Evolutionary conservation across 2,797 vertebrate genomes (phyloP), one percentile per base, ranked within the genome.

Genomic region (Anabacerthia variegaticeps): DNA sequence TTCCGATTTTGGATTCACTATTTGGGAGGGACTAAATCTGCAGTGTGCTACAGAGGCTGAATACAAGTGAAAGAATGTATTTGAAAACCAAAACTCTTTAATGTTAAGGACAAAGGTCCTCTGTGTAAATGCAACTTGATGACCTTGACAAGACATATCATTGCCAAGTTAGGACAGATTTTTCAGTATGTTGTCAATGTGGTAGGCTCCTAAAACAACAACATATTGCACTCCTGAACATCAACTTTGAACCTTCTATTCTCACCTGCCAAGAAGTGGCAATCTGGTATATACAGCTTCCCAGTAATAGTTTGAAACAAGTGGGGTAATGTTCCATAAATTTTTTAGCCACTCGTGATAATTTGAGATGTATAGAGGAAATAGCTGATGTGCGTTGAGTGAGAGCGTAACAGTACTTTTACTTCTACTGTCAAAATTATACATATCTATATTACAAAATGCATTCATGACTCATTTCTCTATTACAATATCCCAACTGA

Each of bases 381-480:
- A 73, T 62, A 66, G 37, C 24, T 84, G 39, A 34, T 48, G 26
- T 54, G 56, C 56, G 67, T 32, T 74, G 56, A 92, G n/a, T 46
- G 54, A 83, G 61, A 88, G 55, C 28, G 34, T 91, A 93, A 68
- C 49, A 36, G 79, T 68, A 62, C 76, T 81, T 83, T 80, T 79
- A 54, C 59, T 94, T 76, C 78, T 71, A 62, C 65, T 93, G 63
- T 92, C 78, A 84, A 85, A 88, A 79, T 92, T 91, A 65, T 46
- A 68, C 55, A 51, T 28, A 46, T 66, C 82, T 94, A 0, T 89
- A 68, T 92, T 85, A 77, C 10, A 23, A 91, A 95, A 77, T 32
- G 55, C 44, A 79, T 82, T 88, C 75, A 88, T 82, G 89, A 69
- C 58, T 93, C 88, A 78, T 91, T 95, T 92, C 72, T 85, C 76